Evolutionary conservation across 2,797 vertebrate genomes (phyloP).

Genomic region (Anisognathus igniventris): DNA sequence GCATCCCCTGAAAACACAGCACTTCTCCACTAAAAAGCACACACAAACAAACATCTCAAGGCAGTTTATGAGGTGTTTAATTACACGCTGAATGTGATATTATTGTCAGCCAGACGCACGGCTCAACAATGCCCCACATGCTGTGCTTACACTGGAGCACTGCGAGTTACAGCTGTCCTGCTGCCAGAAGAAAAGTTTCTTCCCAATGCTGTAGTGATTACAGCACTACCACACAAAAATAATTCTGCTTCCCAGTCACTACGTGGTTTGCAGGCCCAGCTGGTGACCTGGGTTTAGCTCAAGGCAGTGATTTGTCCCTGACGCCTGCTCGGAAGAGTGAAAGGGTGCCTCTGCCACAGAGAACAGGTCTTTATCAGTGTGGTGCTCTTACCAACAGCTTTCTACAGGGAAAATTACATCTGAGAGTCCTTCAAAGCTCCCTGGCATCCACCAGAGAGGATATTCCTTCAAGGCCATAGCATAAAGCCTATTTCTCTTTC

Average conservation of each 20-base stretch:
- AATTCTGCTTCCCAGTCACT: not conserved
- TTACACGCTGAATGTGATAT: conserved; percentile 5
- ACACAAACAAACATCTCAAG: conserved; percentile 40
- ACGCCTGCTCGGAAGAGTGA: fast-evolving
- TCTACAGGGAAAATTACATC: not conserved
- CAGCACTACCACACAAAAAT: not conserved
- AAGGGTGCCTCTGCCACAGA: not conserved
- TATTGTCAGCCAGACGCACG: conserved; percentile 1
- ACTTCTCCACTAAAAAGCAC: not conserved
- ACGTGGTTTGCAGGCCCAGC: not conserved
- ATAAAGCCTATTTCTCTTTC: not conserved
- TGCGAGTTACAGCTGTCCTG: not conserved
- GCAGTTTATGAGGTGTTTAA: conserved; percentile 60
- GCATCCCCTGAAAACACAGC: not conserved
- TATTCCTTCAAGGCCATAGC: not conserved
- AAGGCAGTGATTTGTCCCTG: not conserved
- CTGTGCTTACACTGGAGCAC: conserved; percentile 38
- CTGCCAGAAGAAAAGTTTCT: not conserved
- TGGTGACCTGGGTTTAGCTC: not conserved
- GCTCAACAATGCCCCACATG: conserved; percentile 24
- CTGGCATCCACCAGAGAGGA: not conserved
- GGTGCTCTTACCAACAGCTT: not conserved
- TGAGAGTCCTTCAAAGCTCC: not conserved
- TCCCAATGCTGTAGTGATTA: not conserved
- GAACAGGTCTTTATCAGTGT: not conserved